Conservation (phyloP, 2,113 vertebrate genomes). For the Nothoprocta pentlandii region DNA sequence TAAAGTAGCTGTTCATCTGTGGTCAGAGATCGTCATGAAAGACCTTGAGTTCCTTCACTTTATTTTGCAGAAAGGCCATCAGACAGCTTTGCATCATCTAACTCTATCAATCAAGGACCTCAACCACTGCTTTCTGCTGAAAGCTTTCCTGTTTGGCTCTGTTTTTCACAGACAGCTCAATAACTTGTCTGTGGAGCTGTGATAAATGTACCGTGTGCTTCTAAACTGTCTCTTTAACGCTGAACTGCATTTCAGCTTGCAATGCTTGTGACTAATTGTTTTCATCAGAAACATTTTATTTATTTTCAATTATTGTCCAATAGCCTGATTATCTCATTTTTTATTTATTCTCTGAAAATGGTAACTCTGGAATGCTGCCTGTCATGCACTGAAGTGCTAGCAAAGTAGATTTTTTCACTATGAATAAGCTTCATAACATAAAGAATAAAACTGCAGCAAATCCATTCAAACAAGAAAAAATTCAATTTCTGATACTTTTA, state of each 20-base stretch:
- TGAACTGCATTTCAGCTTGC: conserved; percentile 74
- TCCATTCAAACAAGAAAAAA: not conserved
- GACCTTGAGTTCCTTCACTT: conserved; percentile 83
- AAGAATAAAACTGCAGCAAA: conserved; percentile 35
- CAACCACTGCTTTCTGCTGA: conserved; percentile 77
- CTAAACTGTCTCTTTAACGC: conserved; percentile 80
- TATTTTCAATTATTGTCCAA: conserved; percentile 52
- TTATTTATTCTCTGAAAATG: conserved; percentile 11
- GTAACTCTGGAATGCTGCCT: conserved; percentile 24
- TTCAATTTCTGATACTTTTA: not conserved
- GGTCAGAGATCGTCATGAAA: conserved; percentile 81
- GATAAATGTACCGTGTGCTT: conserved; percentile 79
- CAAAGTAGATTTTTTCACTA: not conserved
- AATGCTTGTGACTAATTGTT: conserved; percentile 72
- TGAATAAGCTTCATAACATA: conserved; percentile 1
- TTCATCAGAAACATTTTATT: conserved; percentile 71
- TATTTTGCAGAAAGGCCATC: conserved; percentile 81
- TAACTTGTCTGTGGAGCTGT: conserved; percentile 84
- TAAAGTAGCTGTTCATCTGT: conserved; percentile 84
- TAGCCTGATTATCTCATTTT: conserved; percentile 40
- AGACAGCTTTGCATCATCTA: conserved; percentile 82
- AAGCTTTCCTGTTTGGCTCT: conserved; percentile 85
- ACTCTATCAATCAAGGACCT: conserved; percentile 84
- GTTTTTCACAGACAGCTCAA: conserved; percentile 86
- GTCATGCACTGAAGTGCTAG: not conserved